Evolutionary conservation across 1,140 invertebrate species (phyloP), one percentile per base, ranked within the genome.

Genomic region (Neoseiulus cucumeris): DNA sequence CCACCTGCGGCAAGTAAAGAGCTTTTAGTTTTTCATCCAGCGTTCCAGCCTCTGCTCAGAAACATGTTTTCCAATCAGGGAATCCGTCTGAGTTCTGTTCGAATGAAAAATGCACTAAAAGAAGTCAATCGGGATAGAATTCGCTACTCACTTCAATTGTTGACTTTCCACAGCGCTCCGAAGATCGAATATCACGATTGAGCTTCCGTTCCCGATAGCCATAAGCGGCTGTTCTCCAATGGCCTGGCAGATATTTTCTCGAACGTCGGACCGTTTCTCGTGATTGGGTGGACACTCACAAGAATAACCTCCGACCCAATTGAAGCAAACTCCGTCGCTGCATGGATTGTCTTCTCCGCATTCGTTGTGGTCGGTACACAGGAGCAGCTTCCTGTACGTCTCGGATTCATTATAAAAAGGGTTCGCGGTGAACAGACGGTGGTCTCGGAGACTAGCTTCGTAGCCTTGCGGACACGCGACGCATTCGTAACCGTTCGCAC

Each of bases 271-370:
- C 9, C 14, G 14, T 5, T 5, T 20, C 51, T 17, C 51, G 33
- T 59, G 51, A 33, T 59, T 59, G 2, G 51, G 51, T 5, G 51
- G 51, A 25, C 51, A 59, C 22, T 59, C n/a, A 59, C 51, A 59
- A 2, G 51, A 59, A 33, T 14, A 59, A 2, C 22, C 33, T 9
- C 51, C 51, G 14, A 59, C 22, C 22, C 22, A 20, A 20, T 59
- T 59, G 14, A 59, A 25, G 51, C 51, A 59, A n/a, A 29, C 25
- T 1, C 14, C 22, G 18, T 47, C 45, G 7, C 17, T 17, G 22
- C 51, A 59, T 33, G 14, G 17, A 59, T 59, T 25, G 14, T 2
- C 22, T 17, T 59, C 33, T 4, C 14, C 14, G 51, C 51, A 59
- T 59, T 59, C 51, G 22, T 59, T 25, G 17, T 25, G 25, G 33